Base-by-base conservation (phyloP, 2,797 vertebrate species). In the Arrhamphus sclerolepis region DNA sequence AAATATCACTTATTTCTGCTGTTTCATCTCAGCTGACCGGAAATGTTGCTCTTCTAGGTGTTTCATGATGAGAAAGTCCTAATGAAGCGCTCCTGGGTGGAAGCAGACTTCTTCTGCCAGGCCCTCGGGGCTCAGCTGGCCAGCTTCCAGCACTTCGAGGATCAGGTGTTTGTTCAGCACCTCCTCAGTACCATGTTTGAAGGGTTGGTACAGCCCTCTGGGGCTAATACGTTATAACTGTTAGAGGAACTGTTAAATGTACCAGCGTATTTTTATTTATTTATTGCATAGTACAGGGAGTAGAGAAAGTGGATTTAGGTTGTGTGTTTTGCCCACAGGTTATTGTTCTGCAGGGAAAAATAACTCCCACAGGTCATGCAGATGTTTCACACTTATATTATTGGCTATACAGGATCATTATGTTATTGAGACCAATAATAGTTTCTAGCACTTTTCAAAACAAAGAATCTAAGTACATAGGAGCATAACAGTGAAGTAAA, bases 41-140 rank as follows among this genome's bases (percentile, higher is more conserved):
- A 16, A 2, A 6, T 61, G 1, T 66, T 57, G 38, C 43, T 77
- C 55, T 50, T 70, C 55, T 46, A 99, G 97, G 93, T 98, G 71
- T 97, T 97, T 85, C 96, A 99, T 49, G 92, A 85, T 59, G 97
- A 98, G 87, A 99, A 98, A 75, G 90, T 98, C 66, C 74, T 97
- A 56, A 95, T 93, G 92, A 96, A 94, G 80, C 96, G 96, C 77
- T 93, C 95, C 1, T 99, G 97, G 97, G 84, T 90, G 42, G 96
- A 98, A 83, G 96, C 97, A 8, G 95, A 98, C 86, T 89, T 87
- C 0, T 94, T 97, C 80, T 99, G 97, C 84, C 94, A 93, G 82
- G 95, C 94, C 74, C 95, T 98, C 24, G 96, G 96, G 53, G 93
- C 94, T 61, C 93, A 98, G 83, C 93, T 99, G 80, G 95, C 93